Base-by-base conservation (phyloP, 2,797 vertebrate species). In the Ctenopoma kingsleyae region DNA sequence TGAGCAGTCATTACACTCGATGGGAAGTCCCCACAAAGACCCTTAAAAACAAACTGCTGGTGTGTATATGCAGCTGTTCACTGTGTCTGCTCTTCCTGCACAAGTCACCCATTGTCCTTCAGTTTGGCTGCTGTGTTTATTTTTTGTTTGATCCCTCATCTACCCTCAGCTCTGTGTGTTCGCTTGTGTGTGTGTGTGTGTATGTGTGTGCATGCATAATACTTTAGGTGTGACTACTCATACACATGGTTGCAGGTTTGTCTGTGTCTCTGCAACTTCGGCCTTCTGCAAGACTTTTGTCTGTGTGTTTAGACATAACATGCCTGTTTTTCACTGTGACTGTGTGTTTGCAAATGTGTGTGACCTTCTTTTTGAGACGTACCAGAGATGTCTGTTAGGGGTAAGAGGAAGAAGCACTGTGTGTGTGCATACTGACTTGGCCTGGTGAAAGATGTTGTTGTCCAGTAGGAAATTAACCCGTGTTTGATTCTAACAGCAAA, bases 61-160 rank as follows among this genome's bases (percentile, higher is more conserved):
- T 74, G 81, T 73, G 81, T 89, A 83, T 88, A 51, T 87, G 86
- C 87, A 86, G 87, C 85, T 92, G 85, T 70, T 87, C 57, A 4
- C 52, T 71, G 71, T 74, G 75, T 86, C 74, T 48, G 81, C 69
- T 81, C 81, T 88, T 85, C 52, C 71, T 89, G 71, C 80, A 89
- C 80, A 81, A 85, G 77, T 86, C 76, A 8, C 53, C 81, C 86
- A 86, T 89, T 91, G 86, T 74, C 76, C 80, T 67, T 55, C 63
- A 70, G 73, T 85, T 68, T 59, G 75, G 59, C 75, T 67, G 83
- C 70, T 59, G 50, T 81, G 82, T 87, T 92, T 92, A 80, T 91
- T 91, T 92, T 68, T 74, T 70, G 57, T 83, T 92, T 79, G 67
- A 90, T 81, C 73, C 84, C 61, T 67, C 47, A 59, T 55, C 71